phyloP scores from a whole-genome alignment of 2,113 vertebrate genomes.

The Acinonyx jubatus region DNA sequence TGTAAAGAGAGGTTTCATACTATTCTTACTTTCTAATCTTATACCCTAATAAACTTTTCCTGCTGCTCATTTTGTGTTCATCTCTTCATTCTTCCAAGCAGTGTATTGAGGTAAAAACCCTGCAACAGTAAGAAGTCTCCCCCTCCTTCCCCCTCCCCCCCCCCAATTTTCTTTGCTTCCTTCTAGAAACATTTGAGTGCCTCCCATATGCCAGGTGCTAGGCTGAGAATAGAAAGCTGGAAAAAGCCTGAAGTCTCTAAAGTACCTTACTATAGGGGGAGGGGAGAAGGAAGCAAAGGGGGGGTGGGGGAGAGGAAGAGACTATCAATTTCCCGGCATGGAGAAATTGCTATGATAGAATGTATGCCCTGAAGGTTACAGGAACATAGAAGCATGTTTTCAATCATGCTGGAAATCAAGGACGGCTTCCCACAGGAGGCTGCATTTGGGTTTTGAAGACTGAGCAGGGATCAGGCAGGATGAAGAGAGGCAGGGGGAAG shows the following conservation, averaged over 20 bases:
- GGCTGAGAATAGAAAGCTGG: background rate
- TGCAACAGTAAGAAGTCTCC: background rate
- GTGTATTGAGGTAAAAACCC: too few species aligned
- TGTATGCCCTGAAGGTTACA: background rate
- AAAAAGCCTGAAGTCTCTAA: background rate
- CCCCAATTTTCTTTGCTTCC: background rate
- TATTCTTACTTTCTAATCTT: too few species aligned
- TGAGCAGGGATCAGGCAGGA: background rate
- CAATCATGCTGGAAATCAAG: background rate
- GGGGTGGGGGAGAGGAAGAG: background rate
- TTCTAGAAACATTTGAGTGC: background rate
- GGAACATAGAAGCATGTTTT: background rate
- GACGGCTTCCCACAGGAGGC: background rate
- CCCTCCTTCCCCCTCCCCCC: too few species aligned
- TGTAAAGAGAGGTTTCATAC: too few species aligned
- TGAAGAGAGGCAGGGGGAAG: background rate
- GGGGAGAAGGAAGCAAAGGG: too few species aligned
- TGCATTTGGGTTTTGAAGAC: background rate
- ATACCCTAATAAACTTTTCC: too few species aligned
- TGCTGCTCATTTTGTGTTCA: too few species aligned
- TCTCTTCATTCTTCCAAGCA: too few species aligned
- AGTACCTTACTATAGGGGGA: background rate
- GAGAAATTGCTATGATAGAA: background rate
- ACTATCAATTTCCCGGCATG: background rate
- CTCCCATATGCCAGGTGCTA: background rate